Evolutionary conservation across 2,797 vertebrate species (phyloP), one percentile per base, ranked within the genome.

Genomic region (Pyrrhura leucotis): DNA sequence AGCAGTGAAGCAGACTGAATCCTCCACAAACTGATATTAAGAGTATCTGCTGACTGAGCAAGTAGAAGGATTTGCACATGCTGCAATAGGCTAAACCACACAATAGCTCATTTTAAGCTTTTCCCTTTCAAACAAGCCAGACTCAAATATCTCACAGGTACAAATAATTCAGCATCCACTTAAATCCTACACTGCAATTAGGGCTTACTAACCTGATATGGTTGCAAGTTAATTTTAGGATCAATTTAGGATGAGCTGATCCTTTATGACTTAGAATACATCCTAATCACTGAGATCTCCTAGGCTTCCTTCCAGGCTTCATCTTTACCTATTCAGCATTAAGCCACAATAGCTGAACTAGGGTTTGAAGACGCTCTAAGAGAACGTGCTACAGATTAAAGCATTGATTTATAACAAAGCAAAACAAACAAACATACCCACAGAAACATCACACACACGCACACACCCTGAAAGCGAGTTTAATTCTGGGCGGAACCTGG

Each of bases 31-130:
- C 44, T 88, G 61, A 0, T 33, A 78, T 47, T 62, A 63, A 45
- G 67, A 89, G 33, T 66, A 95, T 73, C 22, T 95, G 95, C 95
- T 95, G 92, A 94, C 51, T 5, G 76, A 73, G 93, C 73, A 88
- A 82, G 39, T 20, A n/a, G 58, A 50, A 92, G 54, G 74, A 81
- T 88, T 72, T 94, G 89, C 59, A 95, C 69, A 72, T 12, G 76
- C 47, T 86, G 88, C 91, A 75, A 94, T 78, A 72, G 62, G 22
- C 21, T 74, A 37, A 85, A 67, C 31, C 77, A 81, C 65, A 95
- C 88, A 81, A 95, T 65, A 85, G 73, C 53, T 75, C 82, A 22
- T 67, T 76, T 84, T n/a, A 68, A 83, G 81, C 51, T 25, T 72
- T 47, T 51, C 56, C 33, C 14, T 23, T 31, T 59, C 33, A 58